Conservation (phyloP, 2,113 vertebrate genomes). For the Australoheros scitulus region DNA sequence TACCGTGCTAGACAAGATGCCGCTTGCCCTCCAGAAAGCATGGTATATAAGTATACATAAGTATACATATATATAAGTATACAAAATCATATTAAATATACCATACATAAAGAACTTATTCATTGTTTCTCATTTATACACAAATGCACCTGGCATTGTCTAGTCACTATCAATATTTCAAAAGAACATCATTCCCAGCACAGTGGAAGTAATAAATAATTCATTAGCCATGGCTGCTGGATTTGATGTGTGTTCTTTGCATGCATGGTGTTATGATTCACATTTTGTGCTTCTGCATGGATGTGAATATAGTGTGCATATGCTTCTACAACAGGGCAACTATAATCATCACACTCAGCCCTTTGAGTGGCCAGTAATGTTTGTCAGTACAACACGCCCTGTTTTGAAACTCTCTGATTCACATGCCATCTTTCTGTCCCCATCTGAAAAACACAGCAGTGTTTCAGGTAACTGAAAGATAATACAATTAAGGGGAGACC, state of each 20-base stretch:
- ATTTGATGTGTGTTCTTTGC: conserved; percentile 47
- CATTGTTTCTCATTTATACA: conserved; percentile 10
- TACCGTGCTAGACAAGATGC: background rate
- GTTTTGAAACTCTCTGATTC: background rate
- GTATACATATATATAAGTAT: too few relatives aligned
- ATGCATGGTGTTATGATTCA: background rate
- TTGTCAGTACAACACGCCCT: conserved; percentile 6
- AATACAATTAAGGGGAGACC: conserved; percentile 50
- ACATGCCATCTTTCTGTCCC: conserved; percentile 5
- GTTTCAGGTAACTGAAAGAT: conserved; percentile 50
- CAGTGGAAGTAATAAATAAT: conserved; percentile 57
- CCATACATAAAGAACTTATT: conserved; percentile 25
- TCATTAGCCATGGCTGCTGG: conserved; percentile 37
- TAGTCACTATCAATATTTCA: conserved; percentile 66
- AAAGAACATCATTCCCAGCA: conserved; percentile 47
- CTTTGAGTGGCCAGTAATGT: background rate
- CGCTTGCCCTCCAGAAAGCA: background rate
- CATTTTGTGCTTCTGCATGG: background rate
- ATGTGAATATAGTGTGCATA: background rate
- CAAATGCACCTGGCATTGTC: conserved; percentile 22
- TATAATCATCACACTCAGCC: background rate
- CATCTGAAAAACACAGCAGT: background rate
- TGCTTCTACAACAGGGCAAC: background rate
- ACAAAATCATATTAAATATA: conserved; percentile 4
- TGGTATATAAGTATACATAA: too few relatives aligned